Evolutionary conservation across 2,888 invertebrate genomes (phyloP), one percentile per base, ranked within the genome.

Genomic region (Leptopterna dolabrata): DNA sequence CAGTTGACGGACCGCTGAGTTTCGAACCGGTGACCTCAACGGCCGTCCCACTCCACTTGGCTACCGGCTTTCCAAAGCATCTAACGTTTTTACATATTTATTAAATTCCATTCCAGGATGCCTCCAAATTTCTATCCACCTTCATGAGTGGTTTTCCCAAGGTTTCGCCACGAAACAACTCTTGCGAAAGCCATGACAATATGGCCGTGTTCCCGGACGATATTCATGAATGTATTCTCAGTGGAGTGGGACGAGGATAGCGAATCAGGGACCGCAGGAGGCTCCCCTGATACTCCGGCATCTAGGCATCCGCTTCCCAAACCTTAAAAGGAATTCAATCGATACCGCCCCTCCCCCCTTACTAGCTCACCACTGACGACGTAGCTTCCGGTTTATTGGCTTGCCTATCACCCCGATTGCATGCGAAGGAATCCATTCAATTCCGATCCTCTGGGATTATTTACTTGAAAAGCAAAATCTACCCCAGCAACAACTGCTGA

Each of bases 341-440:
- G 70, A 83, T 83, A 19, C 41, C 29, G 43, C 70, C 70, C 19
- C 30, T 24, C n/a, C 36, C 41, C 41, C 83, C 24, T n/a, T n/a
- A n/a, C 24, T 29, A 16, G 19, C 30, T 70, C 83, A 70, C 24
- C 63, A 16, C 70, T 45, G 70, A 83, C 70, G 70, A 30, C 55
- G 81, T 83, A 83, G 83, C 83, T 83, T 55, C 55, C 19, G 70
- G 36, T 83, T 63, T 83, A 83, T 83, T 83, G 83, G 83, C 83
- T 83, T 70, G 83, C 83, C 83, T 83, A 83, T 83, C 83, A 83
- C 83, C 63, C 63, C 63, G 70, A 83, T 83, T 83, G 83, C 83
- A 83, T 83, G 70, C 83, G 83, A 19, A 83, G 83, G 83, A 83
- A 83, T 83, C 83, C 70, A 83, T 83, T 70, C 83, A 83, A 83